Conservation (phyloP, 2,797 vertebrate genomes). For the Aythya fuligula region DNA sequence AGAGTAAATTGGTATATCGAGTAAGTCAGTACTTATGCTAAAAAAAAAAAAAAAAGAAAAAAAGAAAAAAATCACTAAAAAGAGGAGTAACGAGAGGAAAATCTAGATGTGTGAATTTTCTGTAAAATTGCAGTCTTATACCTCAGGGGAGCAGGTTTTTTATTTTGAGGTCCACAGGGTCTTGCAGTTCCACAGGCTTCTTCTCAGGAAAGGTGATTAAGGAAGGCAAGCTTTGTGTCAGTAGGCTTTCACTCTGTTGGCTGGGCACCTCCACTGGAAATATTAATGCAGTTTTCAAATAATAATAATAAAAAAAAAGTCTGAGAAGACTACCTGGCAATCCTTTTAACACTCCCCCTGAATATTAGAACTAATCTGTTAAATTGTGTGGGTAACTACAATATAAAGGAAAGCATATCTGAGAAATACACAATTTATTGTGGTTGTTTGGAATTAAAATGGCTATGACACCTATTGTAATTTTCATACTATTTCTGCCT, state of each 20-base stretch:
- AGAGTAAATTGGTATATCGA: not conserved
- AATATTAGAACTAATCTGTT: not conserved
- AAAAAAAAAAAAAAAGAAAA: not conserved
- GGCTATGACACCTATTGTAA: not conserved
- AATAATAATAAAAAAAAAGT: not conserved
- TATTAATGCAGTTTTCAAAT: not conserved
- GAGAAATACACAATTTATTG: not conserved
- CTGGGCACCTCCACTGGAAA: not conserved
- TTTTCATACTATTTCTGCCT: not conserved
- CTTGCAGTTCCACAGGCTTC: not conserved
- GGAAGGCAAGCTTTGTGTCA: not conserved
- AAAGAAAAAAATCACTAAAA: not conserved
- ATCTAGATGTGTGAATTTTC: not conserved
- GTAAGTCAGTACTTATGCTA: not conserved
- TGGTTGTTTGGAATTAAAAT: constrained; percentile 27
- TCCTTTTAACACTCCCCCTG: not conserved
- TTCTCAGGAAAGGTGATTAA: not conserved
- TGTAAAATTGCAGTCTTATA: not conserved
- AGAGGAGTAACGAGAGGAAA: not conserved
- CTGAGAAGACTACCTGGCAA: not conserved
- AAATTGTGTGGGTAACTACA: not conserved
- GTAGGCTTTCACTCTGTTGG: not conserved
- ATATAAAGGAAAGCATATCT: not conserved
- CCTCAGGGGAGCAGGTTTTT: not conserved
- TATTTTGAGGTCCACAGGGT: rapidly evolving